Percentiles rank a stretch among this genome's conserved stretches.
phyloP scores from a whole-genome alignment of 2,888 invertebrate genomes.

The Phaonia tiefii region DNA sequence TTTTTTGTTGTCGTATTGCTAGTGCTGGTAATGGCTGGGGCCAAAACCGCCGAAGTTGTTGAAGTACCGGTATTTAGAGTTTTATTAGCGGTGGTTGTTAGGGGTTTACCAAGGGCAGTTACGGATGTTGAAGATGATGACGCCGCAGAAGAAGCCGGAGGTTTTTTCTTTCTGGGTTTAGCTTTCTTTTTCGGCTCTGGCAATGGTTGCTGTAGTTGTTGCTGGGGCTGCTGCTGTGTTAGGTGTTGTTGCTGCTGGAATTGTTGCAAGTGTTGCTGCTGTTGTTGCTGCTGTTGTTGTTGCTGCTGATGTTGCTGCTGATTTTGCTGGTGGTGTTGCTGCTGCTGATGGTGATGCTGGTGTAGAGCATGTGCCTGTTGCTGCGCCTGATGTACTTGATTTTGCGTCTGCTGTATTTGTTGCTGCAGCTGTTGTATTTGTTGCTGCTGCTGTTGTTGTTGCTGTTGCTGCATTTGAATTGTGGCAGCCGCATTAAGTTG shows the following conservation, averaged over 20 bases:
- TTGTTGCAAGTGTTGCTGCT: constrained; percentile 59
- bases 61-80: constrained; percentile 53
- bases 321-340: constrained; percentile 70
- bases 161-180: constrained; percentile 75
- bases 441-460: constrained; percentile 73
- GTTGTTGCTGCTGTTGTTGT: constrained; percentile 73
- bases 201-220: constrained; percentile 71
- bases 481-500: constrained; percentile 71
- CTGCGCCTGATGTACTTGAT: constrained; percentile 63
- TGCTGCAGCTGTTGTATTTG: constrained; percentile 69
- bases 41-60: constrained; percentile 52
- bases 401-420: constrained; percentile 63
- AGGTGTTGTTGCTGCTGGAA: constrained; percentile 60
- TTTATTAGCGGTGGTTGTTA: constrained; percentile 56
- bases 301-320: constrained; percentile 72
- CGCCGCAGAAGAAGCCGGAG: constrained; percentile 65
- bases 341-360: constrained; percentile 47
- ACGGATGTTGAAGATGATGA: constrained; percentile 46
- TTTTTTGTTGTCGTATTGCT: constrained; percentile 56
- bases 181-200: constrained; percentile 74
- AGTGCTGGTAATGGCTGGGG: constrained; percentile 58
- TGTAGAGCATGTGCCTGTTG: constrained; percentile 54
- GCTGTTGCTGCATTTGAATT: constrained; percentile 75
- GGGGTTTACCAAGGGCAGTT: constrained; percentile 49
- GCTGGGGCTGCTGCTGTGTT: constrained; percentile 65